Percentiles rank a stretch among this genome's conserved stretches.
phyloP scores from a whole-genome alignment of 2,113 vertebrate species.

The Symphodus melops region DNA sequence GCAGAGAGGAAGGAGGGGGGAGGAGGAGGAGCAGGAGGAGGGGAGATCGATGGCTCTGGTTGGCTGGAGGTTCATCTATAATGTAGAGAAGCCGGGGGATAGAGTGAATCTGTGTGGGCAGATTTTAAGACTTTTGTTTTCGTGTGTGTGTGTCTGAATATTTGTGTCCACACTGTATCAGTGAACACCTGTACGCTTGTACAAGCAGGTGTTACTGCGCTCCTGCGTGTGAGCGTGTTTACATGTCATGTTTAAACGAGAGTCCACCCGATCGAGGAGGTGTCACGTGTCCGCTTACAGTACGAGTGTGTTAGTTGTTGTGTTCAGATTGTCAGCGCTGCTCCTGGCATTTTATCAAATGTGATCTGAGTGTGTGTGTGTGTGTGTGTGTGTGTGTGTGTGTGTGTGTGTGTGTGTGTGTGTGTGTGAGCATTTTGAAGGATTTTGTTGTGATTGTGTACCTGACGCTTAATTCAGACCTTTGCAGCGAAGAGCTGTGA shows the following conservation, averaged over 20 bases:
- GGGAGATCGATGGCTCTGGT: constrained; percentile 66
- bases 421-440: background rate
- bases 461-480: constrained; percentile 6
- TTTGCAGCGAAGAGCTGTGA: constrained; percentile 1
- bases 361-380: background rate
- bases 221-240: background rate
- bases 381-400: background rate
- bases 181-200: constrained; percentile 46
- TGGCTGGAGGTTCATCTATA: constrained; percentile 79
- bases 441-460: background rate
- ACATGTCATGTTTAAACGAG: constrained; percentile 43
- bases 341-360: background rate
- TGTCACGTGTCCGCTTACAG: constrained; percentile 37
- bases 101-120: constrained; percentile 57
- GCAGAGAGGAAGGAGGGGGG: background rate
- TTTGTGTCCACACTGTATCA: constrained; percentile 39
- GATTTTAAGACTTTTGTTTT: constrained; percentile 51
- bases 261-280: background rate
- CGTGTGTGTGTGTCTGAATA: constrained; percentile 12
- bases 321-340: background rate
- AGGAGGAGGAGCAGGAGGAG: background rate
- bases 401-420: background rate
- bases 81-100: constrained; percentile 70
- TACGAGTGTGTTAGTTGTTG: constrained; percentile 7
- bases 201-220: constrained; percentile 35